phyloP scores from a whole-genome alignment of 2,888 invertebrate species.

The Lochmaea capreae region DNA sequence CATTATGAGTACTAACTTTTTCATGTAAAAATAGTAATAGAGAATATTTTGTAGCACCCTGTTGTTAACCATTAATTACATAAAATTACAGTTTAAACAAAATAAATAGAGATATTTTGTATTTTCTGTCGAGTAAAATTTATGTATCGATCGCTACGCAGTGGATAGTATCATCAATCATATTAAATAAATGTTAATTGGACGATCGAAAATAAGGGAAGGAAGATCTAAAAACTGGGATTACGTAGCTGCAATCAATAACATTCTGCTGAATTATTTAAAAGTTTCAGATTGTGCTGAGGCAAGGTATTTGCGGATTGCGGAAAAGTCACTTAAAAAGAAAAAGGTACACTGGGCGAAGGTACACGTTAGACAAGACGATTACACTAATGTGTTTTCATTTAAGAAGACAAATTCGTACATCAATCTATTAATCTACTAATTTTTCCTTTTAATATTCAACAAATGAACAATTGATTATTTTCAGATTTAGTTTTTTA shows the following conservation, averaged over 20 bases:
- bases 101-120: no score
- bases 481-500: no score
- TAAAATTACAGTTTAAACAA: no score
- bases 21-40: no score
- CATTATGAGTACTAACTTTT: no score
- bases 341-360: conserved; percentile 6
- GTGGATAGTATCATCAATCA: background rate
- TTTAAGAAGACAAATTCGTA: background rate
- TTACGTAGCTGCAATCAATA: conserved; percentile 4
- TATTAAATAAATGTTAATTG: conserved; percentile 1
- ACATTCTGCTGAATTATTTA: conserved; percentile 7
- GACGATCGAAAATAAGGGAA: background rate
- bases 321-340: background rate
- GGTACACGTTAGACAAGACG: background rate
- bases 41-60: background rate
- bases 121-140: background rate
- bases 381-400: conserved; percentile 11
- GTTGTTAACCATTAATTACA: background rate
- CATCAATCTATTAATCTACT: background rate
- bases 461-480: no score
- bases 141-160: background rate
- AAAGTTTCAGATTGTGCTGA: conserved; percentile 4
- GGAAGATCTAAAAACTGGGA: background rate
- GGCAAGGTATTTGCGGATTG: background rate
- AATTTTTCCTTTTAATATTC: no score